These are phyloP conservation scores for Arion vulgaris DNA, from an alignment of 1,140 invertebrate genomes.

Conservation along the genomic window DNA sequence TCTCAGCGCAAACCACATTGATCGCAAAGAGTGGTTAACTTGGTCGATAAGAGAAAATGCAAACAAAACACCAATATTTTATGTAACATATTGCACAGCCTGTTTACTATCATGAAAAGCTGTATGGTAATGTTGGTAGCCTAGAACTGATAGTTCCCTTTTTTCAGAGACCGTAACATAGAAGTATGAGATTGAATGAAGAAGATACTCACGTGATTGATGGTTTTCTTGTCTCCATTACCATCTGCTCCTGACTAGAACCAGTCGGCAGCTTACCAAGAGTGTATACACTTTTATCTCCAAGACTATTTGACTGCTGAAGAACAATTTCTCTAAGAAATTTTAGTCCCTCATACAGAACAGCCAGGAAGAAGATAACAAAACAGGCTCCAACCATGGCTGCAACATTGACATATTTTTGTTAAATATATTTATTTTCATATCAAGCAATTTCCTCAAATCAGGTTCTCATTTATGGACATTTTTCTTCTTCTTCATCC, in stretches of 20 bases:
- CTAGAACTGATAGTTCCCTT: too few species aligned
- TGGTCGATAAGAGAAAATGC: too few species aligned
- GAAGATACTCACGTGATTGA: constrained; percentile 25
- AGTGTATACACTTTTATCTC: background rate
- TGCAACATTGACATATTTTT: constrained; percentile 47
- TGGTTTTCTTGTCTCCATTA: constrained; percentile 1
- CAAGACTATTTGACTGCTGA: constrained; percentile 28
- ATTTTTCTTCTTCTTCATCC: too few species aligned
- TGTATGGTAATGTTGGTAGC: too few species aligned
- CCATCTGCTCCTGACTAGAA: constrained; percentile 23
- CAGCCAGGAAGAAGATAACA: constrained; percentile 87
- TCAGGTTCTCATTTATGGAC: background rate
- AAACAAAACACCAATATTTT: too few species aligned
- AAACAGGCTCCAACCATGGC: constrained; percentile 87
- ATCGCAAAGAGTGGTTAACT: too few species aligned
- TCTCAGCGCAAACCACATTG: too few species aligned
- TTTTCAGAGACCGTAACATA: too few species aligned
- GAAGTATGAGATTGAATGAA: too few species aligned
- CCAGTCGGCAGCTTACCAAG: background rate
- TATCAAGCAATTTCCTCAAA: background rate
- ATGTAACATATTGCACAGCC: too few species aligned
- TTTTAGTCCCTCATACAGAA: constrained; percentile 92
- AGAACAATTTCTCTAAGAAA: constrained; percentile 57
- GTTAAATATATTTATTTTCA: background rate
- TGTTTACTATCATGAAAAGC: too few species aligned